phyloP scores from a whole-genome alignment of 2,797 vertebrate genomes.

The Lacerta agilis region DNA sequence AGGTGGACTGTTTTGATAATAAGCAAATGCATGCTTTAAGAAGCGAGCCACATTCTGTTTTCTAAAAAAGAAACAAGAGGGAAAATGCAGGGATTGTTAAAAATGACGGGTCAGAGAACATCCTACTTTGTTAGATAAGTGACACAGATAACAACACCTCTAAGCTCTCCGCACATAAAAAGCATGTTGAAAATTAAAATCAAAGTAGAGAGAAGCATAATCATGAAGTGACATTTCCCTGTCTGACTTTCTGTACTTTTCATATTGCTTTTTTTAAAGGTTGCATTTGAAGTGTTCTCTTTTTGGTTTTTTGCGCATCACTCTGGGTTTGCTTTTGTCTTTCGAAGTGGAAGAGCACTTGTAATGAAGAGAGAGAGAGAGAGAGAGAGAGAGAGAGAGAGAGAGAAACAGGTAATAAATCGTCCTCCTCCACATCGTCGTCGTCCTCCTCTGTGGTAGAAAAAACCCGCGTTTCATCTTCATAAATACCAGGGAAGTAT shows the following conservation, averaged over 20 bases:
- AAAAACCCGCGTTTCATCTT: no score
- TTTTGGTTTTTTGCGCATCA: background rate
- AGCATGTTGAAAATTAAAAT: slow-evolving; percentile 17
- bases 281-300: background rate
- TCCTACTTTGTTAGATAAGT: background rate
- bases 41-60: slow-evolving; percentile 38
- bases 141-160: background rate
- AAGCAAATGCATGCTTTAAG: slow-evolving; percentile 23
- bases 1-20: slow-evolving; percentile 44
- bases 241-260: background rate
- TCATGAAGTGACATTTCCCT: background rate
- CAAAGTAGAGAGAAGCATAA: background rate
- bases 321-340: background rate
- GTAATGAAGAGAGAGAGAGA: no score
- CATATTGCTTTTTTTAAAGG: background rate
- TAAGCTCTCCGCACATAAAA: background rate
- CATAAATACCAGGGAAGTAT: no score
- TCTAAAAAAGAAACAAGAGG: background rate
- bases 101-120: background rate
- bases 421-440: rapidly evolving
- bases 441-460: no score
- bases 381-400: no score
- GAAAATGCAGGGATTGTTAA: slow-evolving; percentile 33
- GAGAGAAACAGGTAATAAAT: background rate
- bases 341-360: no score